Base-by-base conservation (phyloP, 2,888 invertebrate genomes). In the Electrophaes corylata region DNA sequence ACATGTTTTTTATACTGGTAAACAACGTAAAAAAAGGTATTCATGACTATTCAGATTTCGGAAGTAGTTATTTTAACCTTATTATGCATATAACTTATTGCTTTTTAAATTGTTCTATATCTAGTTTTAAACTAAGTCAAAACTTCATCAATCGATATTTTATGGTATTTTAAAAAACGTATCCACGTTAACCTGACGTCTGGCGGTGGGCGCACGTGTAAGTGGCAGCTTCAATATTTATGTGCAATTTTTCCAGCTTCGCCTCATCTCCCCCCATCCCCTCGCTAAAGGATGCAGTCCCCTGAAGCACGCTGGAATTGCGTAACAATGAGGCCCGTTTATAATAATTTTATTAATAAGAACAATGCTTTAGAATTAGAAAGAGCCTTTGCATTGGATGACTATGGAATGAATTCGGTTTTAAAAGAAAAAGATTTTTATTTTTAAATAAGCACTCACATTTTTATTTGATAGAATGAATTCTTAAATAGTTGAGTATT, bases 211-310 rank as follows among this genome's bases (percentile, higher is more conserved):
- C 89, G 88, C 91, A 91, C 91, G 91, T 91, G 91, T 91, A 91
- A 90, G 88, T 91, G 91, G 91, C 91, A 90, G 91, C 91, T 91
- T 89, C 91, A 91, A 91, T 91, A 91, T 91, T 91, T 91, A 91
- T 91, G 91, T 88, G 89, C 90, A 91, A 91, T 91, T 91, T 91
- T 91, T 91, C 90, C 90, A 83, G 79, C 83, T 73, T 75, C 77
- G 55, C 65, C 52, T 63, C 61, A 54, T 49, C 67, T 23, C 72
- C 60, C 41, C 67, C 68, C 67, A 65, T 58, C 65, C 59, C 60
- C 78, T 71, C 80, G 84, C 85, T 87, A 88, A 89, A 91, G 89
- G 90, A 90, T 91, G 91, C 90, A 90, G 81, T 81, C 76, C 73
- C 75, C 69, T 68, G 72, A 76, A 78, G 71, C 68, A 78, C 72